Conservation (phyloP, 2,888 invertebrate species). For the Hymenopus coronatus region DNA sequence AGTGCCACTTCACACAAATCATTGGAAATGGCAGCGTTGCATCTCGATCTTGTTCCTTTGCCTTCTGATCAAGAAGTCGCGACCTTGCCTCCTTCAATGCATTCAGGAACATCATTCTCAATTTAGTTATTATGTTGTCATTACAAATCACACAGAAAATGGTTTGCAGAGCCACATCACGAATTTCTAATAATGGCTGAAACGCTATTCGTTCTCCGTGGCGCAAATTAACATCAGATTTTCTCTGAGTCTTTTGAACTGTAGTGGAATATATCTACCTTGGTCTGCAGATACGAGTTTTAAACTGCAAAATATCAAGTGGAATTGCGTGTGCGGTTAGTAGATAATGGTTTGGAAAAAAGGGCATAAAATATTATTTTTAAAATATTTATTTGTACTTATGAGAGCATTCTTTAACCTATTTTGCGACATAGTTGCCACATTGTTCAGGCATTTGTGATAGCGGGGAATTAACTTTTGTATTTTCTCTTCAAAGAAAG, state of each 20-base stretch:
- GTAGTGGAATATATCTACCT: not conserved
- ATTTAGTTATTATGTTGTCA: conserved; percentile 52
- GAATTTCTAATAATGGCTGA: not conserved
- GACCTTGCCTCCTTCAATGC: not conserved
- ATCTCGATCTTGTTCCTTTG: not conserved
- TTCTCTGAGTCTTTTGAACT: not conserved
- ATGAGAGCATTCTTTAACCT: too few species aligned
- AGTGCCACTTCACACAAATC: not conserved
- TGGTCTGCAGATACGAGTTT: not conserved
- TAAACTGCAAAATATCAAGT: too few species aligned
- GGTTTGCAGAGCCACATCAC: conserved; percentile 49
- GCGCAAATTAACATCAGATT: not conserved
- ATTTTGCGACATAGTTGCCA: too few species aligned
- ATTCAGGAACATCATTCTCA: not conserved
- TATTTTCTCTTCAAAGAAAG: too few species aligned
- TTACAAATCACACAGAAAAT: conserved; percentile 53
- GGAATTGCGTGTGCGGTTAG: too few species aligned
- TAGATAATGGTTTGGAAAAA: too few species aligned
- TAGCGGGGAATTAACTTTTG: too few species aligned
- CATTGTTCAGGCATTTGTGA: too few species aligned
- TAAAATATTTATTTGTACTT: too few species aligned
- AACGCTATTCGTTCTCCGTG: not conserved
- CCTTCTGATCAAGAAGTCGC: not conserved
- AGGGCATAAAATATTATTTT: too few species aligned
- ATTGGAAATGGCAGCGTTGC: not conserved